These are phyloP conservation scores for Melanocharis versteri DNA, from an alignment of 2,113 vertebrate genomes.

Conservation along the genomic window DNA sequence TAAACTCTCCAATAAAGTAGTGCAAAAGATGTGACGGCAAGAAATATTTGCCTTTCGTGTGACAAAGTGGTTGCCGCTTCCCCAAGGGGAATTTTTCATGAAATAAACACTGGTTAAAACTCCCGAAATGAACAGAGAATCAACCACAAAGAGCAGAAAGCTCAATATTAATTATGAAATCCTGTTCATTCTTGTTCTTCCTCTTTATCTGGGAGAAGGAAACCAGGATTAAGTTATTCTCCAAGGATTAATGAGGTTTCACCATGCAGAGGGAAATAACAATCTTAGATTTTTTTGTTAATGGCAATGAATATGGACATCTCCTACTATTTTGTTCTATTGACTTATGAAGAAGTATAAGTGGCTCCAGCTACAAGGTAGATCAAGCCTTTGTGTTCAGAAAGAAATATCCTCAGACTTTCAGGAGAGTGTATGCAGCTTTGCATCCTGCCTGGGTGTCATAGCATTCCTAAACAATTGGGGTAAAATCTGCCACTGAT, in stretches of 20 bases:
- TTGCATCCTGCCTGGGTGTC: not conserved
- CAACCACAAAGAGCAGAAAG: not conserved
- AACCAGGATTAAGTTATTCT: not conserved
- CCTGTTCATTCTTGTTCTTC: not conserved
- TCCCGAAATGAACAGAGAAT: not conserved
- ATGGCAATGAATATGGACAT: not conserved
- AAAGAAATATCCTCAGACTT: not conserved
- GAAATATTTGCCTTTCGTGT: not conserved
- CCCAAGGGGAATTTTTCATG: not conserved
- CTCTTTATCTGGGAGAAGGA: not conserved
- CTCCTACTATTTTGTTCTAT: not conserved
- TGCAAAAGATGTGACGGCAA: not conserved
- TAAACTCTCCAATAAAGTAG: not conserved
- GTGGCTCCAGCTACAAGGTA: not conserved
- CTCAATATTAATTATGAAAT: not conserved
- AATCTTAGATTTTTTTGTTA: not conserved
- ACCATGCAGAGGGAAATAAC: not conserved
- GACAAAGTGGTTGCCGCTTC: not conserved
- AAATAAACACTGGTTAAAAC: not conserved
- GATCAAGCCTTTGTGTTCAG: not conserved
- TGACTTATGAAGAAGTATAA: not conserved
- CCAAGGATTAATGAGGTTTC: not conserved
- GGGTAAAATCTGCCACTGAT: not conserved
- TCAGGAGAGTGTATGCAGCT: rapidly evolving
- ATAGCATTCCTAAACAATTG: not conserved